These are phyloP conservation scores for Enteromius thamalakanensis DNA, from an alignment of 2,797 vertebrate species.

Conservation along the genomic window DNA sequence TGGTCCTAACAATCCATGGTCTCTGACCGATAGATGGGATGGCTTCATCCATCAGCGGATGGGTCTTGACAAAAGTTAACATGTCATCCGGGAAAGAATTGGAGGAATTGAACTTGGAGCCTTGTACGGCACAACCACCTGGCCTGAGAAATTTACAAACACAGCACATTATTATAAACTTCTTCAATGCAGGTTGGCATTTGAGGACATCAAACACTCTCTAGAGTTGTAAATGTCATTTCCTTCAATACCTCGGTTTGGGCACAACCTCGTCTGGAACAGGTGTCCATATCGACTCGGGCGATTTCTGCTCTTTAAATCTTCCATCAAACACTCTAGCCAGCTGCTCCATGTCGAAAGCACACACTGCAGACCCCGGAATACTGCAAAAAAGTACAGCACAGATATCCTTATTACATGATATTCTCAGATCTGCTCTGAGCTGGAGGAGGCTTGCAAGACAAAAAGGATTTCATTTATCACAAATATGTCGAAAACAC, in stretches of 20 bases:
- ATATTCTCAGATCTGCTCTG: background rate
- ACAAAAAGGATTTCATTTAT: slow-evolving; percentile 24
- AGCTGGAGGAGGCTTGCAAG: background rate
- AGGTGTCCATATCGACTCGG: slow-evolving; percentile 94
- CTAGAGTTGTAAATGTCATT: slow-evolving; percentile 1
- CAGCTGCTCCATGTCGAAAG: slow-evolving; percentile 95
- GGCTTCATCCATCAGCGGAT: slow-evolving; percentile 94
- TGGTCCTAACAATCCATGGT: slow-evolving; percentile 93
- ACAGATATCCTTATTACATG: background rate
- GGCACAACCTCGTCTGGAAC: slow-evolving; percentile 93
- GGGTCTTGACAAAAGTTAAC: slow-evolving; percentile 94
- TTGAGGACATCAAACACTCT: slow-evolving; percentile 55
- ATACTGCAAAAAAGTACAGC: slow-evolving; percentile 76
- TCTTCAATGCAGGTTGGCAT: slow-evolving; percentile 34
- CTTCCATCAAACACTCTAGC: slow-evolving; percentile 90
- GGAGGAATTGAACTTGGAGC: slow-evolving; percentile 89
- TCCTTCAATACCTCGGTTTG: slow-evolving; percentile 85
- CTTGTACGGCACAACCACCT: slow-evolving; percentile 86
- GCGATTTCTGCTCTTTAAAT: slow-evolving; percentile 96
- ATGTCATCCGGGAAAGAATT: slow-evolving; percentile 94
- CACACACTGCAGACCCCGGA: slow-evolving; percentile 92
- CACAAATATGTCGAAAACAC: slow-evolving; percentile 19
- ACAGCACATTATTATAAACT: slow-evolving; percentile 27
- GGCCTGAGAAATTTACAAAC: slow-evolving; percentile 77
- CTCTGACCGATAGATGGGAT: slow-evolving; percentile 86